Percentiles rank a stretch among this genome's conserved stretches.
These are phyloP conservation scores for Strigamia transsilvanica DNA, from an alignment of 2,888 invertebrate genomes.

Conservation along the genomic window DNA sequence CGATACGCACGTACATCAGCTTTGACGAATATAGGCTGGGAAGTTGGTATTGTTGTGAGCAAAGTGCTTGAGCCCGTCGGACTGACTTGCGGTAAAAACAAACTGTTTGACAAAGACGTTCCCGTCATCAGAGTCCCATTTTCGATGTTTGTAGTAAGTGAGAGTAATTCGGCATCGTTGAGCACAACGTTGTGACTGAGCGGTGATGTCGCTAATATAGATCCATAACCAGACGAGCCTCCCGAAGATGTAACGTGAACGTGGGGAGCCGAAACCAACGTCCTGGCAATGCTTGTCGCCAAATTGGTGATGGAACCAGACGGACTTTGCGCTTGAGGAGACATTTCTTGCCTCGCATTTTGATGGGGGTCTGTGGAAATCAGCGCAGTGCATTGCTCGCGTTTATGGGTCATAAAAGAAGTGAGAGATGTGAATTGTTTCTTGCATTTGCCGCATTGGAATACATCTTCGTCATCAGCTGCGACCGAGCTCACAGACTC, in stretches of 20 bases:
- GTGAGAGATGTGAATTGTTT: constrained; percentile 71
- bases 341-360: constrained; percentile 51
- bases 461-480: constrained; percentile 73
- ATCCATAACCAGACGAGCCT: constrained; percentile 54
- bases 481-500: constrained; percentile 54
- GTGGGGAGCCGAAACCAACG: constrained; percentile 22
- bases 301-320: neutral
- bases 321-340: constrained; percentile 19
- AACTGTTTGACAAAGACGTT: constrained; percentile 56
- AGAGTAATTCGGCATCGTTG: constrained; percentile 58
- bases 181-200: constrained; percentile 56
- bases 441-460: constrained; percentile 76
- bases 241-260: constrained; percentile 33
- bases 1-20: constrained; percentile 9
- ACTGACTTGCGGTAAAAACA: constrained; percentile 56
- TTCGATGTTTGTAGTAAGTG: constrained; percentile 56
- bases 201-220: constrained; percentile 54
- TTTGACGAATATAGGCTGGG: constrained; percentile 42
- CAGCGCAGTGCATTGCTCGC: constrained; percentile 59
- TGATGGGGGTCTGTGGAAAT: constrained; percentile 32
- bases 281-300: constrained; percentile 20
- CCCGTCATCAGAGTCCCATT: constrained; percentile 53
- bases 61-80: constrained; percentile 48
- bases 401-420: constrained; percentile 72
- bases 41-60: constrained; percentile 26